Conservation (phyloP, 1,140 invertebrate genomes). For the Cotesia vestalis region DNA sequence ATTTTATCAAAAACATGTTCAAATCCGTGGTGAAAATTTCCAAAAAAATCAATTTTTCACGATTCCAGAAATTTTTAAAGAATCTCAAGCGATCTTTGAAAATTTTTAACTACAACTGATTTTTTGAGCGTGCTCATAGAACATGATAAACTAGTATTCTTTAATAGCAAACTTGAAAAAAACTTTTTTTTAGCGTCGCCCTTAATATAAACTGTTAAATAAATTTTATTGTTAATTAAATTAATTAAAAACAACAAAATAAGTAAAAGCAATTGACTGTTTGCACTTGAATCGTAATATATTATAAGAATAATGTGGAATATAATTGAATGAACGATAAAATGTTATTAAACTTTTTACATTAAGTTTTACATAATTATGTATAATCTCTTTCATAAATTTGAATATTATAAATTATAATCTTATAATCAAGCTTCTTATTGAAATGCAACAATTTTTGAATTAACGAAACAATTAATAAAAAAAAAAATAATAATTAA, state of each 20-base stretch:
- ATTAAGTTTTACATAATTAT: slow-evolving; percentile 49
- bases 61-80: too few relatives aligned
- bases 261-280: slow-evolving; percentile 19
- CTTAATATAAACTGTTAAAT: too few relatives aligned
- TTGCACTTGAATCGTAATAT: slow-evolving; percentile 7
- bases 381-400: slow-evolving; percentile 49
- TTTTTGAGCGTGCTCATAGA: too few relatives aligned
- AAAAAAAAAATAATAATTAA: too few relatives aligned
- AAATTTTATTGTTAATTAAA: too few relatives aligned
- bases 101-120: too few relatives aligned
- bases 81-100: too few relatives aligned
- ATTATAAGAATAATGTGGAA: not conserved
- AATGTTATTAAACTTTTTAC: slow-evolving; percentile 33
- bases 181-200: not conserved
- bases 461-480: too few relatives aligned
- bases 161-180: not conserved
- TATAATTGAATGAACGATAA: slow-evolving; percentile 17
- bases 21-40: too few relatives aligned
- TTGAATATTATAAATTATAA: slow-evolving; percentile 42
- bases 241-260: slow-evolving; percentile 2
- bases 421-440: slow-evolving; percentile 49
- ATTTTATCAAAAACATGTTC: too few relatives aligned
- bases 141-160: too few relatives aligned
- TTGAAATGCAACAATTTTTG: slow-evolving; percentile 30
- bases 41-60: too few relatives aligned